These are phyloP conservation scores for Xanthia icteritia DNA, from an alignment of 2,888 invertebrate genomes.

Conservation along the genomic window DNA sequence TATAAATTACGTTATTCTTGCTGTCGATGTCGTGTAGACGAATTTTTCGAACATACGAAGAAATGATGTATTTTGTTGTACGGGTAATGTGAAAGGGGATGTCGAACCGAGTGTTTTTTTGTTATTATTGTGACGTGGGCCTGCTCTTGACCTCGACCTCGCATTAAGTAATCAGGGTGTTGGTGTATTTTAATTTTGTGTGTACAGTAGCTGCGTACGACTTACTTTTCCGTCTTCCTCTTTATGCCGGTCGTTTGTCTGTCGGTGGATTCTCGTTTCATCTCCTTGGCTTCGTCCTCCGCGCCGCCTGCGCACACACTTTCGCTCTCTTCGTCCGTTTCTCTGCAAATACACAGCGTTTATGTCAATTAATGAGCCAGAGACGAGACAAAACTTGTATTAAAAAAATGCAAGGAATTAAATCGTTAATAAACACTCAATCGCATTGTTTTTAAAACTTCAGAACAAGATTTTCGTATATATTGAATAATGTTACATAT, in stretches of 20 bases:
- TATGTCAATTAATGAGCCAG: background rate
- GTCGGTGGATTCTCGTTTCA: slow-evolving; percentile 81
- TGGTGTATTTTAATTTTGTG: background rate
- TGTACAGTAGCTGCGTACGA: background rate
- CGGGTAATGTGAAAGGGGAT: background rate
- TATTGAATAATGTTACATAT: background rate
- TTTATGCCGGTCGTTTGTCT: slow-evolving; percentile 82
- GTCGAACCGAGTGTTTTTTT: background rate
- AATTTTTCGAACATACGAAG: background rate
- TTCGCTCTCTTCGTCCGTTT: slow-evolving; percentile 88
- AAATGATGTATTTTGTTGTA: background rate
- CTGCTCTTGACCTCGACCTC: no score
- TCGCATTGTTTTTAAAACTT: background rate
- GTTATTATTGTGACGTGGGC: background rate
- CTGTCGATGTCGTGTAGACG: background rate
- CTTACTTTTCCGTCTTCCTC: slow-evolving; percentile 86
- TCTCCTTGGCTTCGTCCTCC: slow-evolving; percentile 83
- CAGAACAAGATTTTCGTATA: background rate
- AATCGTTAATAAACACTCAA: background rate
- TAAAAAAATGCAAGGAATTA: background rate
- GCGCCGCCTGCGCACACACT: slow-evolving; percentile 84
- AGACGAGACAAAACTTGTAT: background rate
- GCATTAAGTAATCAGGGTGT: background rate
- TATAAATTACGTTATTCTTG: background rate
- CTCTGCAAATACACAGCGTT: slow-evolving; percentile 71